Conservation (phyloP, 2,797 vertebrate genomes). For the Typhlichthys subterraneus region DNA sequence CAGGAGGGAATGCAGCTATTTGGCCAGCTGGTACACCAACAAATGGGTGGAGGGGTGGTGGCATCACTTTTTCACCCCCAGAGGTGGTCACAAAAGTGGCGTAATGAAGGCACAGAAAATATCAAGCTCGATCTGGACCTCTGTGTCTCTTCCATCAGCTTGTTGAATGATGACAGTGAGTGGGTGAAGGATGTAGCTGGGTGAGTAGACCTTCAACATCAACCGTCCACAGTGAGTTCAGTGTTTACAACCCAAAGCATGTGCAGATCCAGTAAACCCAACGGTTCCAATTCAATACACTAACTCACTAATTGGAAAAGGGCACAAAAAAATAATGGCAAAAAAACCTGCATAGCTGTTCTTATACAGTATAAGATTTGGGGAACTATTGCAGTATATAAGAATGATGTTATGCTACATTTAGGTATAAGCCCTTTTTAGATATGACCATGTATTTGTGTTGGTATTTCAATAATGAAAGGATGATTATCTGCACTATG, state of each 20-base stretch:
- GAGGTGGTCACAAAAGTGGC: constrained; percentile 67
- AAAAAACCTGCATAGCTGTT: not conserved
- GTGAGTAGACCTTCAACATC: constrained; percentile 3
- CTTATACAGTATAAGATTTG: constrained; percentile 4
- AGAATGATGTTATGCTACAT: not conserved
- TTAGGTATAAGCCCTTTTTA: constrained; percentile 1
- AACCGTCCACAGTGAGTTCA: constrained; percentile 2
- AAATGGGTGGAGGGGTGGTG: constrained; percentile 63
- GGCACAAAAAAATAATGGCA: not conserved
- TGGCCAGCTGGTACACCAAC: constrained; percentile 36
- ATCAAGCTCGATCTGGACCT: constrained; percentile 29
- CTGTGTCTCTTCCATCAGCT: constrained; percentile 32
- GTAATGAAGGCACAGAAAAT: constrained; percentile 48
- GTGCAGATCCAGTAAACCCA: constrained; percentile 8
- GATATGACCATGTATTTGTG: not conserved
- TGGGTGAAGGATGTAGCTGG: constrained; percentile 3
- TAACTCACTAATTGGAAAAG: constrained; percentile 9
- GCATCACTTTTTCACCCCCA: constrained; percentile 74
- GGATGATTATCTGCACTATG: constrained; percentile 4
- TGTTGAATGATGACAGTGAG: constrained; percentile 27
- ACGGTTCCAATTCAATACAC: not conserved
- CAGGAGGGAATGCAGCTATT: constrained; percentile 65
- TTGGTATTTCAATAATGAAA: not conserved
- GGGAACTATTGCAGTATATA: not conserved
- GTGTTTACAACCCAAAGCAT: not conserved